phyloP scores from a whole-genome alignment of 2,113 vertebrate genomes.

The Bombycilla garrulus region DNA sequence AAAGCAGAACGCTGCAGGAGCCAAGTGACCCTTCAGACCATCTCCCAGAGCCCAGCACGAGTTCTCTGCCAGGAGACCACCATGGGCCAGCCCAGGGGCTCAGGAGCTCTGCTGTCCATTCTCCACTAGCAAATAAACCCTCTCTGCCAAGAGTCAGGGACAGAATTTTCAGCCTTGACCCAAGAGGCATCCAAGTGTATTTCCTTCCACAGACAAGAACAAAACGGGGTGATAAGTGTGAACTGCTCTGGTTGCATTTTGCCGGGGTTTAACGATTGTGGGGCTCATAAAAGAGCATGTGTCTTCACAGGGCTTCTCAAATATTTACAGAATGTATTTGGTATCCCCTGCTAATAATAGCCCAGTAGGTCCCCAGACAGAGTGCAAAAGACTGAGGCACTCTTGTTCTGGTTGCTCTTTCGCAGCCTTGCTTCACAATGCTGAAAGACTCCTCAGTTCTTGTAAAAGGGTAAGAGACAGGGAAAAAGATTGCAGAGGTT shows the following conservation, averaged over 20 bases:
- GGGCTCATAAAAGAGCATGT: slow-evolving; percentile 61
- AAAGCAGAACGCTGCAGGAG: accelerated
- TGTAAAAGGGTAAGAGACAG: slow-evolving; percentile 52
- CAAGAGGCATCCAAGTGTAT: accelerated
- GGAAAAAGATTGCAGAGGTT: slow-evolving; percentile 67
- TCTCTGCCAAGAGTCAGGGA: neutral
- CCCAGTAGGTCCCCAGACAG: slow-evolving; percentile 60
- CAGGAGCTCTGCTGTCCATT: accelerated
- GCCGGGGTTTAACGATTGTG: neutral
- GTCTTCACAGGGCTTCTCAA: slow-evolving; percentile 68
- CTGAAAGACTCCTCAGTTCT: slow-evolving; percentile 75
- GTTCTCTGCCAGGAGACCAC: neutral
- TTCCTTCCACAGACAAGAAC: neutral
- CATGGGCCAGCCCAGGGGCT: accelerated
- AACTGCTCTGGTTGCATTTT: neutral
- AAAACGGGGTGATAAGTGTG: neutral
- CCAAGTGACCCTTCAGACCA: neutral
- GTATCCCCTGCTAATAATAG: slow-evolving; percentile 76
- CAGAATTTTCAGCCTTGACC: neutral
- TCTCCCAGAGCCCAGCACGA: accelerated
- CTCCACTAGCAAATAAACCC: neutral
- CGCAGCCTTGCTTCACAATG: slow-evolving; percentile 49
- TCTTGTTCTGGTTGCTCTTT: slow-evolving; percentile 71
- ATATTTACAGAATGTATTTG: slow-evolving; percentile 76
- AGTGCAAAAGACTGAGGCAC: slow-evolving; percentile 45